Evolutionary conservation across 2,888 invertebrate species (phyloP).

Genomic region (Ormyrus pomaceus): DNA sequence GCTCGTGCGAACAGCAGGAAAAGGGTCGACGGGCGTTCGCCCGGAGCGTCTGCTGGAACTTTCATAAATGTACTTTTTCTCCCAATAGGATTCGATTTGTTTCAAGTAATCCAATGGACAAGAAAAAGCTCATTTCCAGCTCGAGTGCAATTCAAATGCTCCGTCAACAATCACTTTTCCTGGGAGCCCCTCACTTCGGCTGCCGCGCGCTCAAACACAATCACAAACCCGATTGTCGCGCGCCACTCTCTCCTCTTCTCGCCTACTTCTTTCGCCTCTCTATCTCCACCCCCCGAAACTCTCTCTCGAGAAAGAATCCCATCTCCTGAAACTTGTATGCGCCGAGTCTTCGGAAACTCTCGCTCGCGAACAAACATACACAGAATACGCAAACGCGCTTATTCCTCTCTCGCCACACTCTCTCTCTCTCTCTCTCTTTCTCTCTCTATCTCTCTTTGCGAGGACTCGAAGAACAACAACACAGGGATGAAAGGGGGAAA

Average conservation of each 20-base stretch:
- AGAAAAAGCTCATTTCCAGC: constrained; percentile 52
- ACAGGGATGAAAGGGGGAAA: neutral
- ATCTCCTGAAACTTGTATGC: constrained; percentile 43
- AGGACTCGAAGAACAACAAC: constrained; percentile 36
- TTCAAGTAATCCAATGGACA: constrained; percentile 32
- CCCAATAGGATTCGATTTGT: constrained; percentile 39
- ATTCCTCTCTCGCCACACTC: neutral
- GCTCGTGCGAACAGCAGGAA: neutral
- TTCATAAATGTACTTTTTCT: constrained; percentile 28
- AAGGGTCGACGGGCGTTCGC: neutral
- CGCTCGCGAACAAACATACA: constrained; percentile 6
- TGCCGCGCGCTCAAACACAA: constrained; percentile 36
- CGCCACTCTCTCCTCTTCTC: neutral
- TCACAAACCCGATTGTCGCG: constrained; percentile 37
- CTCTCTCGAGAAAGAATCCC: constrained; percentile 46
- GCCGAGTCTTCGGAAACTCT: constrained; percentile 17
- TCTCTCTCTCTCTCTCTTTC: no score
- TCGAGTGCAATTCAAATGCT: constrained; percentile 52
- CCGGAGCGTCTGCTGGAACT: constrained; percentile 9
- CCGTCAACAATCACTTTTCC: constrained; percentile 48
- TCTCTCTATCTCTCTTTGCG: neutral
- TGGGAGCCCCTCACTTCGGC: neutral
- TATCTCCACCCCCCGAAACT: constrained; percentile 28
- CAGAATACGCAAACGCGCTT: constrained; percentile 15
- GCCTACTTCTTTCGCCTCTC: constrained; percentile 38